Base-by-base conservation (phyloP, 2,888 invertebrate genomes). In the Sminthurinus aureus region DNA sequence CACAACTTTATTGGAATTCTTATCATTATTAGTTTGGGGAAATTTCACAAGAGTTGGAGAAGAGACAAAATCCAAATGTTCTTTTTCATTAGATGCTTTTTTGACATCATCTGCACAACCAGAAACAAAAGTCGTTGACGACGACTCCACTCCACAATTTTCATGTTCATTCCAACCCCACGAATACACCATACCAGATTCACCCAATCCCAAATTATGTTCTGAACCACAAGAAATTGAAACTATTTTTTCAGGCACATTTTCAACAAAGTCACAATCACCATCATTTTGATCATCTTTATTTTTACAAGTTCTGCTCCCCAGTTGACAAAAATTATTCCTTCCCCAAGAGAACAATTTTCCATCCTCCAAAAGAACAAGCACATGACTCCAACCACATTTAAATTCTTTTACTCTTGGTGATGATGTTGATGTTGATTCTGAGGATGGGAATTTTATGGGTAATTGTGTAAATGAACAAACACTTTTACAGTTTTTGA, bases 161-260 rank as follows among this genome's bases (percentile, higher is more conserved):
- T 95, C 95, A 91, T 96, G 96, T 89, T 96, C 96, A 90, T 96
- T 96, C 96, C 96, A 96, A 0, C 96, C 96, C 96, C 96, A 96
- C 24, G 94, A 93, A 89, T 93, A 94, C 9, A 96, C 90, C 78
- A 92, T 91, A 58, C 94, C 93, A 83, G 93, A 92, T 85, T 90
- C 90, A 73, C 90, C 89, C 86, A 95, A 90, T 85, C 94, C 93
- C 86, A 96, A 90, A 74, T 94, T 95, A 89, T 96, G 96, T 89
- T 96, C 96, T 0, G 96, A 95, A 0, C 96, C 96, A 87, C 94
- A 90, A 86, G 93, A 92, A 84, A 95, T 89, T 89, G 83, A 74
- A n/a, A 71, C 76, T 0, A 87, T 81, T 12, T 93, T 92, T 86
- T 90, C 90, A 4, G 94, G 91, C 8, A 87, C 51, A 15, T 38